Evolutionary conservation across 2,888 invertebrate genomes (phyloP).

Genomic region (Operophtera brumata): DNA sequence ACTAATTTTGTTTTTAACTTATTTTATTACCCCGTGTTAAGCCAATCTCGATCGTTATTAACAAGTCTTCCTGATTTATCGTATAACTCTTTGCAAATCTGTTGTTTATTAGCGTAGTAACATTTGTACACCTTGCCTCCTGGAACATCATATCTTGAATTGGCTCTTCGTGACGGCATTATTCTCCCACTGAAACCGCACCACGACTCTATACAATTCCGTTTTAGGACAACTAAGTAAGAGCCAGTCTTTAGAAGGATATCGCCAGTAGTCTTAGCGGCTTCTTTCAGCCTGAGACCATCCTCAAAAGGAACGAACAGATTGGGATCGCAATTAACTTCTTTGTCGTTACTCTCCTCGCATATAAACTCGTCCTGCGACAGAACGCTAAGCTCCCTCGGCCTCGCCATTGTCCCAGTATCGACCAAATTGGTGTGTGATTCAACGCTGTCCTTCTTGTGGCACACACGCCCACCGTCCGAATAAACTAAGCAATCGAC

Average conservation of each 20-base stretch:
- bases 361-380: conserved; percentile 70
- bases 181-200: conserved; percentile 60
- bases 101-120: conserved; percentile 63
- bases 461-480: conserved; percentile 62
- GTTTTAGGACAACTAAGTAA: conserved; percentile 46
- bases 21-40: conserved; percentile 11
- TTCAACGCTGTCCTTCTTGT: conserved; percentile 52
- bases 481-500: conserved; percentile 68
- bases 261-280: conserved; percentile 41
- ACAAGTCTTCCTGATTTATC: conserved; percentile 24
- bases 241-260: conserved; percentile 57
- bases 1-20: conserved; percentile 1
- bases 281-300: conserved; percentile 50
- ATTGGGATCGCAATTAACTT: conserved; percentile 60
- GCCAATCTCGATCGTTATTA: conserved; percentile 45
- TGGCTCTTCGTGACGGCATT: conserved; percentile 38
- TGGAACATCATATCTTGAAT: conserved; percentile 45
- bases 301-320: conserved; percentile 51
- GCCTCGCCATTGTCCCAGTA: conserved; percentile 57
- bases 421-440: conserved; percentile 58
- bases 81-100: conserved; percentile 59
- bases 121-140: conserved; percentile 65
- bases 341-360: conserved; percentile 50
- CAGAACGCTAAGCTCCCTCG: conserved; percentile 55
- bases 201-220: conserved; percentile 54